Conservation (phyloP, 2,797 vertebrate genomes). For the Smutsia gigantea region DNA sequence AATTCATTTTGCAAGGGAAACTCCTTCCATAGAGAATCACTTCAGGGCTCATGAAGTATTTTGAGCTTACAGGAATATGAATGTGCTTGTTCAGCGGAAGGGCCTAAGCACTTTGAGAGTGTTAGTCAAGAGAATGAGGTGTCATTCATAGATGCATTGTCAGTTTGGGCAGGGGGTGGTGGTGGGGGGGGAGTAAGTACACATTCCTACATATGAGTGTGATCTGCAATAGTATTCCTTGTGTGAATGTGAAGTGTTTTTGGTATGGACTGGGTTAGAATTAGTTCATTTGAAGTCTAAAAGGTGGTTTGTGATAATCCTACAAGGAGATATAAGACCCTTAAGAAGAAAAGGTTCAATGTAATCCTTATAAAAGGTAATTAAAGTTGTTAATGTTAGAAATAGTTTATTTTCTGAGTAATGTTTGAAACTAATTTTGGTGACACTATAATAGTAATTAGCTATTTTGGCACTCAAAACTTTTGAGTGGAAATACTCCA, state of each 20-base stretch:
- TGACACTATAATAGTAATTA: constrained; percentile 42
- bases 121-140: constrained; percentile 61
- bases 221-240: constrained; percentile 54
- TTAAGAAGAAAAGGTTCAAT: constrained; percentile 55
- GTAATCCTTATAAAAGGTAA: constrained; percentile 53
- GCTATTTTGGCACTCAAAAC: constrained; percentile 48
- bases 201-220: constrained; percentile 67
- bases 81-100: constrained; percentile 58
- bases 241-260: constrained; percentile 60
- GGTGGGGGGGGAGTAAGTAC: constrained; percentile 35
- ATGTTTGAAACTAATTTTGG: constrained; percentile 59
- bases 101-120: constrained; percentile 71
- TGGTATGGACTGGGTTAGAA: constrained; percentile 63
- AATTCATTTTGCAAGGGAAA: constrained; percentile 94
- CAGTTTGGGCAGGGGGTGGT: not conserved
- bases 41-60: constrained; percentile 95
- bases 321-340: constrained; percentile 39
- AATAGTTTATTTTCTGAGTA: constrained; percentile 56
- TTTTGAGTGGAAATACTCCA: not conserved
- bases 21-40: constrained; percentile 95
- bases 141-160: constrained; percentile 58
- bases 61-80: constrained; percentile 78
- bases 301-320: constrained; percentile 57
- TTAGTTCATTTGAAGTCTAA: constrained; percentile 61
- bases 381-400: constrained; percentile 45